Conservation (phyloP, 1,140 invertebrate species). For the Bombus pascuorum region DNA sequence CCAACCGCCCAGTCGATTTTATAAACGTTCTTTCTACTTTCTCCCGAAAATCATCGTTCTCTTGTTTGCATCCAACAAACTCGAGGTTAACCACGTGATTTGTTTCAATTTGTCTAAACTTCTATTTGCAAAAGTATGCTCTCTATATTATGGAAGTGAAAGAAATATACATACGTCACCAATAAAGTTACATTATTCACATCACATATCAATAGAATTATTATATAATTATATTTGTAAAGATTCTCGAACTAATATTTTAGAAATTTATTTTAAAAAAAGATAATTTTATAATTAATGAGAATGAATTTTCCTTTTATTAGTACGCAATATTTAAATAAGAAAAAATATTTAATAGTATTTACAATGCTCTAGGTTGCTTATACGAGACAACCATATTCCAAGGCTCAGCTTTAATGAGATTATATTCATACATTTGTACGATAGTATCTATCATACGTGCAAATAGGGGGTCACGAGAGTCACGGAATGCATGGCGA, state of each 20-base stretch:
- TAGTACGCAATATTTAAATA: not conserved
- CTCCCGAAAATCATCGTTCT: slow-evolving; percentile 55
- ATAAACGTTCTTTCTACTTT: slow-evolving; percentile 61
- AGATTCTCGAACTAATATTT: no score
- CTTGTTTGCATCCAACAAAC: slow-evolving; percentile 33
- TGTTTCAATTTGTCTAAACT: slow-evolving; percentile 36
- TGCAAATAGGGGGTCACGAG: slow-evolving; percentile 34
- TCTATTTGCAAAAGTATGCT: not conserved
- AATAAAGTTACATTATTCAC: not conserved
- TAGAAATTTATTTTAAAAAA: not conserved
- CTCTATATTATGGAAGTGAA: not conserved
- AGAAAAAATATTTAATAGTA: not conserved
- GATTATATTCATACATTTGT: slow-evolving; percentile 49
- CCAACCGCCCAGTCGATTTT: slow-evolving; percentile 61
- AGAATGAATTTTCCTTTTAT: not conserved
- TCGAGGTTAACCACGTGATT: slow-evolving; percentile 29
- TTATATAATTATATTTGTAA: not conserved
- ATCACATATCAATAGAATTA: not conserved
- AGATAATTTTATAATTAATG: not conserved
- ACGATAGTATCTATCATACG: slow-evolving; percentile 48
- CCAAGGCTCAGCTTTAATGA: slow-evolving; percentile 33
- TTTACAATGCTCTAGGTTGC: not conserved
- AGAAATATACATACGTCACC: not conserved
- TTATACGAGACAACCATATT: not conserved
- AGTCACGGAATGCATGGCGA: slow-evolving; percentile 60